A percentile compares a stretch with the other conserved stretches of the same genome.
phyloP scores from a whole-genome alignment of 1,140 invertebrate species.

The Drosophila pallidifrons region DNA sequence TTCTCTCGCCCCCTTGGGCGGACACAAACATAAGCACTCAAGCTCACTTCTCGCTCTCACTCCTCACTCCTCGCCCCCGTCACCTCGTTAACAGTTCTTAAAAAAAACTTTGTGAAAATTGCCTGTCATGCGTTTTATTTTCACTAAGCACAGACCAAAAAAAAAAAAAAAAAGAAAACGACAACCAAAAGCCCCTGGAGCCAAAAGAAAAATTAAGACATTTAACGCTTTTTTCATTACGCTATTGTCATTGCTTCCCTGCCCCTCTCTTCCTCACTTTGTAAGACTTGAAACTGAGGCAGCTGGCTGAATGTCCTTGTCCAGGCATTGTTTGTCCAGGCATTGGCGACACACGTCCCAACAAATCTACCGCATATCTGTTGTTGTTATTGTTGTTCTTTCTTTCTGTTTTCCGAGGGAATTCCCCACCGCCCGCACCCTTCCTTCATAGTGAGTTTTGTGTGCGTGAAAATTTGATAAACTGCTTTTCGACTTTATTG shows the following conservation, averaged over 20 bases:
- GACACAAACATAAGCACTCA: neutral
- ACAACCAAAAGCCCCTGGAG: slow-evolving; percentile 10
- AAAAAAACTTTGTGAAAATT: slow-evolving; percentile 69
- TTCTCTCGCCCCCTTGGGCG: no score
- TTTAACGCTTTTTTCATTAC: slow-evolving; percentile 80
- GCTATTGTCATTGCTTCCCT: slow-evolving; percentile 30
- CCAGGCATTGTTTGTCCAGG: slow-evolving; percentile 45
- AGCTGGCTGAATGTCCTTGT: neutral
- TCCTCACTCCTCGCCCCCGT: neutral
- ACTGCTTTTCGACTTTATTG: slow-evolving; percentile 82
- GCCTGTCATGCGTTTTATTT: slow-evolving; percentile 73
- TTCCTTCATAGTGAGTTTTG: neutral
- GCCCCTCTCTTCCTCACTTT: neutral
- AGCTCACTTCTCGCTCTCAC: neutral
- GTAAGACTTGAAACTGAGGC: neutral
- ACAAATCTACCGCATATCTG: slow-evolving; percentile 33
- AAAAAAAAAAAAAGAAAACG: slow-evolving; percentile 5
- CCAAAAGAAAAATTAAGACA: slow-evolving; percentile 73
- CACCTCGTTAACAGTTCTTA: slow-evolving; percentile 46
- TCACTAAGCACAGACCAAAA: slow-evolving; percentile 45
- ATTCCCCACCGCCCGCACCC: neutral
- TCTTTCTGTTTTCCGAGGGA: slow-evolving; percentile 20
- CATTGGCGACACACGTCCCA: slow-evolving; percentile 35
- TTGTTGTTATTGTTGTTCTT: slow-evolving; percentile 42
- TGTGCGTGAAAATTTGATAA: slow-evolving; percentile 80